phyloP scores from a whole-genome alignment of 2,113 vertebrate species.

The Tympanuchus pallidicinctus region DNA sequence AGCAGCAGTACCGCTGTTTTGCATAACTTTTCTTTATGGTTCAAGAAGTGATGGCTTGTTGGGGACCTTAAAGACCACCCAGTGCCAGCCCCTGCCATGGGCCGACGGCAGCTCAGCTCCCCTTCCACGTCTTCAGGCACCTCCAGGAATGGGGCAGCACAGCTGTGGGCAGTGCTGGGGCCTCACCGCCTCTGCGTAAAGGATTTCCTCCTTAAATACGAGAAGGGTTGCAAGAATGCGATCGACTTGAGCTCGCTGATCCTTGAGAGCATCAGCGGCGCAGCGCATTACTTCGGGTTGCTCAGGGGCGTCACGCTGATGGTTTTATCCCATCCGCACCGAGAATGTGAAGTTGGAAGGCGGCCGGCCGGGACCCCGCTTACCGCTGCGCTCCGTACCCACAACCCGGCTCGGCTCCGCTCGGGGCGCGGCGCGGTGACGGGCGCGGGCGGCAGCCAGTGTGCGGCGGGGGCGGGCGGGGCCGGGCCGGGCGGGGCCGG shows the following conservation, averaged over 20 bases:
- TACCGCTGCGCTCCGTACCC: too few species aligned
- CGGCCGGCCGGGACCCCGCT: neutral
- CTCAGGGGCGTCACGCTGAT: neutral
- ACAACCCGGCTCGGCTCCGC: too few species aligned
- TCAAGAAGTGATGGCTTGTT: neutral
- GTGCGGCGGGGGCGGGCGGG: slow-evolving; percentile 10
- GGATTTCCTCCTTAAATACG: neutral
- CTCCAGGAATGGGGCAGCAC: neutral
- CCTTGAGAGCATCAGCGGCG: fast-evolving
- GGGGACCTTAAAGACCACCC: neutral
- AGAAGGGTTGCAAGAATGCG: neutral
- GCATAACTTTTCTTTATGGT: slow-evolving; percentile 9
- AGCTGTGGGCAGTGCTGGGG: neutral
- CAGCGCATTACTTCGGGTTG: fast-evolving
- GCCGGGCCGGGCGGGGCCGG: slow-evolving; percentile 46
- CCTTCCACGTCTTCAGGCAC: neutral
- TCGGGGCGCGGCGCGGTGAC: neutral
- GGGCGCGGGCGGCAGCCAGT: slow-evolving; percentile 32
- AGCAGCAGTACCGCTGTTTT: neutral
- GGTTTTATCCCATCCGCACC: too few species aligned
- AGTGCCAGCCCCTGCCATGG: too few species aligned
- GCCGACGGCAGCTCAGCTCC: neutral
- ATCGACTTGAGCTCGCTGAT: fast-evolving
- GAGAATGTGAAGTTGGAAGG: neutral
- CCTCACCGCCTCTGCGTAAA: neutral